Evolutionary conservation across 2,113 vertebrate genomes (phyloP), one percentile per base, ranked within the genome.

Genomic region (Procapra przewalskii): DNA sequence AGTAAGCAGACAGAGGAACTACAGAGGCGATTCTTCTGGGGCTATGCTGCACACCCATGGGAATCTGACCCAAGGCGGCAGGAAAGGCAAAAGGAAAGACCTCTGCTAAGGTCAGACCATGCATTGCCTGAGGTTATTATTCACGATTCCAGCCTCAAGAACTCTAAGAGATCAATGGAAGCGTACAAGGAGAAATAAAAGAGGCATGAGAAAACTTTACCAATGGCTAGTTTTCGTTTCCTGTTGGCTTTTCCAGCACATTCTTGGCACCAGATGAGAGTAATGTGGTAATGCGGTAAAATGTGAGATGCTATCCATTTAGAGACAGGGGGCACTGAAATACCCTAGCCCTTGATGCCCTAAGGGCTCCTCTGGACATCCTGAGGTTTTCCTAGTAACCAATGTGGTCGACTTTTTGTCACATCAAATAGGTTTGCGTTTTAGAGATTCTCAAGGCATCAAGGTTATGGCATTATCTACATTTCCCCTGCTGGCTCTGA

Each of bases 231-330:
- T 17, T 43, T 27, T 45, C 33, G 25, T 96, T 75, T 62, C 93
- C 88, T 96, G 48, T 95, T 97, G 77, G 95, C 55, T 93, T 98
- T 97, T 96, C 94, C 91, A 96, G 55, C 25, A 96, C 62, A 50
- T 96, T 98, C 92, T 85, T 98, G 95, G 96, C 91, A 96, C 57
- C 77, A 94, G 95, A 98, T 97, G 19, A 96, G 77, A 90, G 85
- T 84, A 62, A 89, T 98, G 95, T 59, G 97, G 96, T 92, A 98
- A 98, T 92, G 97, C 5, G 94, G 97, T 98, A 97, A 97, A 91
- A 95, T 60, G 55, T 36, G 60, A 97, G 90, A 95, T 67, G 14
- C 91, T 97, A 60, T 88, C 64, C 95, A 88, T 88, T 89, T 85
- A 93, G 85, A 94, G 43, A 95, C 23, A 12, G n/a, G 4, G 88